Percentiles rank a stretch among this genome's conserved stretches.
Conservation (phyloP, 1,140 invertebrate genomes). For the Drosophila neocordata region DNA sequence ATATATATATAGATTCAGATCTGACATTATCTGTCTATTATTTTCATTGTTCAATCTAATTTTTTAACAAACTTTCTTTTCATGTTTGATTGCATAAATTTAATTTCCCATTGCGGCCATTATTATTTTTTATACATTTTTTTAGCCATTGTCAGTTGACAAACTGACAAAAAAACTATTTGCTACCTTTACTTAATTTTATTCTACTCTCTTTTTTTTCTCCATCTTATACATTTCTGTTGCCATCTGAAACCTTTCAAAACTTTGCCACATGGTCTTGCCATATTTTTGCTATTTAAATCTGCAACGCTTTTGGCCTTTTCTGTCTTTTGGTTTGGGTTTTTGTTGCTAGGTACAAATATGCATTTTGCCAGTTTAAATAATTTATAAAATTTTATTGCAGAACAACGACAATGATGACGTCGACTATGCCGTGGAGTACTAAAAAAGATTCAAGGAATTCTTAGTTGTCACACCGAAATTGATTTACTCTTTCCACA, state of each 20-base stretch:
- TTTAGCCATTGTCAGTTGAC: too few relatives aligned
- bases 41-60: too few relatives aligned
- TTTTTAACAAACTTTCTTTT: neutral
- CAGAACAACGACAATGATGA: constrained; percentile 35
- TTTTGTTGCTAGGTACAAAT: constrained; percentile 33
- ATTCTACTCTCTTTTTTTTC: neutral
- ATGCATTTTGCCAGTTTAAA: constrained; percentile 68
- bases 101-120: neutral
- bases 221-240: neutral
- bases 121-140: neutral
- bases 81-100: neutral
- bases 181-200: neutral
- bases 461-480: neutral
- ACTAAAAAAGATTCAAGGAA: constrained; percentile 27
- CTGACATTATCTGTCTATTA: too few relatives aligned
- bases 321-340: neutral
- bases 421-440: constrained; percentile 1
- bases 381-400: constrained; percentile 78
- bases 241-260: neutral
- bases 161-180: neutral
- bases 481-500: neutral
- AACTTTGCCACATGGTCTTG: constrained; percentile 5
- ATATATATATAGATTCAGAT: too few relatives aligned
- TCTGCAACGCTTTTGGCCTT: neutral
- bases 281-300: neutral